Conservation (phyloP, 1,140 invertebrate species). For the Lanistes nyassanus region DNA sequence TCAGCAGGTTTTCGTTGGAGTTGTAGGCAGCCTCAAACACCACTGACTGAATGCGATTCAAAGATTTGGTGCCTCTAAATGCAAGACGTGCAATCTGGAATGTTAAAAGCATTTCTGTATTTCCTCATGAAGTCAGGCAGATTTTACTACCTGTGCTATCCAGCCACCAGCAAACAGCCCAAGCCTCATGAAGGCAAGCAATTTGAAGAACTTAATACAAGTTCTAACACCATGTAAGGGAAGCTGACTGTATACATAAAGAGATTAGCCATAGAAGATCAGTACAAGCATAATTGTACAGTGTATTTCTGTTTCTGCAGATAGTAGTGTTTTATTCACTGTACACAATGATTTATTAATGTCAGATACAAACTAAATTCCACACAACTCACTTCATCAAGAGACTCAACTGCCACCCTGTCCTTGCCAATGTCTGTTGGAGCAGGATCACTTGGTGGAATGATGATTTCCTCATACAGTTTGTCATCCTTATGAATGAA, state of each 20-base stretch:
- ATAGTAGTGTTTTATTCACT: no score
- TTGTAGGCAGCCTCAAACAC: slow-evolving; percentile 96
- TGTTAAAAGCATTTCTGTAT: not conserved
- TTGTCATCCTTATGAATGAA: slow-evolving; percentile 75
- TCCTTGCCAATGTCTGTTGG: slow-evolving; percentile 76
- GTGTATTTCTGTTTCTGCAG: no score
- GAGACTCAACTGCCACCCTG: slow-evolving; percentile 75
- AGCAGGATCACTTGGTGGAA: slow-evolving; percentile 80
- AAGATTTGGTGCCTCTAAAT: slow-evolving; percentile 84
- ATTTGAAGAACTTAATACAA: no score
- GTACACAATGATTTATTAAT: no score
- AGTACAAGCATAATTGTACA: no score
- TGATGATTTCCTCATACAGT: slow-evolving; percentile 86
- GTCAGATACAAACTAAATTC: not conserved
- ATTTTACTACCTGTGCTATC: no score
- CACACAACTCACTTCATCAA: slow-evolving; percentile 78
- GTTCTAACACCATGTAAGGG: no score
- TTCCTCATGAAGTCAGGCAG: not conserved
- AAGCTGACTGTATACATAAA: no score
- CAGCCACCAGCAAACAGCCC: no score
- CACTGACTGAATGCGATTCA: slow-evolving; percentile 96
- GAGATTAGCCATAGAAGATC: no score
- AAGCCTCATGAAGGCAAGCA: no score
- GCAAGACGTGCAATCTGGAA: slow-evolving; percentile 61
- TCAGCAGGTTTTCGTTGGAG: slow-evolving; percentile 94